Conservation (phyloP, 2,113 vertebrate species). For the Brachionichthys hirsutus region DNA sequence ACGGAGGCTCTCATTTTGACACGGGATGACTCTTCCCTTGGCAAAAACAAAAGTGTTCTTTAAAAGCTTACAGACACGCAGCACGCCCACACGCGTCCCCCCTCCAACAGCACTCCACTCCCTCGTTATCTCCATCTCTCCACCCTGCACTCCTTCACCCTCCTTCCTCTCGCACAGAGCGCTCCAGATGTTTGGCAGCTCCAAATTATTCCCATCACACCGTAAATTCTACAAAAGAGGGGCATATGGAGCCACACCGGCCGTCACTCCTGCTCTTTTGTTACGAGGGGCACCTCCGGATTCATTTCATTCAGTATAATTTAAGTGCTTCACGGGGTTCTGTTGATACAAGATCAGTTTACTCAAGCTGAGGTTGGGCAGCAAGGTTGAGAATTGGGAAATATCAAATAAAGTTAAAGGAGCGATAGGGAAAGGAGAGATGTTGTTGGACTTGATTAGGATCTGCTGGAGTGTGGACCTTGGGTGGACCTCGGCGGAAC, state of each 20-base stretch:
- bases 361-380: conserved; percentile 36
- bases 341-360: conserved; percentile 60
- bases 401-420: conserved; percentile 59
- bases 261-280: conserved; percentile 53
- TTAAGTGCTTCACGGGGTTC: conserved; percentile 43
- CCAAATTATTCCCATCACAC: conserved; percentile 63
- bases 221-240: conserved; percentile 63
- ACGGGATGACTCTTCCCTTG: conserved; percentile 41
- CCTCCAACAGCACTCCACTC: conserved; percentile 40
- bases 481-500: conserved; percentile 40
- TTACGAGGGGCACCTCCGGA: conserved; percentile 42
- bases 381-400: conserved; percentile 42
- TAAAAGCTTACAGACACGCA: conserved; percentile 46
- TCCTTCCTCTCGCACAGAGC: conserved; percentile 40
- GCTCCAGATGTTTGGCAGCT: conserved; percentile 74
- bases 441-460: conserved; percentile 57
- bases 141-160: conserved; percentile 44
- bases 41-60: conserved; percentile 43
- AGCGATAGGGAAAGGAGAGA: conserved; percentile 45
- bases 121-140: conserved; percentile 51
- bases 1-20: conserved; percentile 46
- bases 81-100: conserved; percentile 44
- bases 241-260: conserved; percentile 41
- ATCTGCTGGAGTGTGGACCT: conserved; percentile 50
- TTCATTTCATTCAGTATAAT: conserved; percentile 50